Percentiles rank a stretch among this genome's conserved stretches.
Conservation (phyloP, 2,888 invertebrate genomes). For the Lasioglossum pauxillum region DNA sequence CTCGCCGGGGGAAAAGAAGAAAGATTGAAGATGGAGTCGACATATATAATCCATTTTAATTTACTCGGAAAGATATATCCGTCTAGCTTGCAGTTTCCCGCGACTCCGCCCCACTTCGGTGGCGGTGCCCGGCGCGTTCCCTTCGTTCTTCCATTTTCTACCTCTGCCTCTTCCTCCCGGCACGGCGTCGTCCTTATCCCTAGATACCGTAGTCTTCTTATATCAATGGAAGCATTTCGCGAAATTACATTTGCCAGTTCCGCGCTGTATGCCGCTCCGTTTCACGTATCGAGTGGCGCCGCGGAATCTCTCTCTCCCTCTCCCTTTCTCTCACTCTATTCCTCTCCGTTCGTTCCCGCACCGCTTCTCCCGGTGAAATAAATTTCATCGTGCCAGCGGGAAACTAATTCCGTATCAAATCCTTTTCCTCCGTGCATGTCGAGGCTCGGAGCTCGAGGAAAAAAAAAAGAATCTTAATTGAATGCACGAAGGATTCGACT, state of each 20-base stretch:
- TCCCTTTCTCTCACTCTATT: neutral
- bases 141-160: conserved; percentile 55
- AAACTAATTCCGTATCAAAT: conserved; percentile 34
- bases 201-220: conserved; percentile 77
- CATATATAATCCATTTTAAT: conserved; percentile 84
- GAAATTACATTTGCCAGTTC: conserved; percentile 79
- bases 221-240: conserved; percentile 80
- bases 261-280: conserved; percentile 49
- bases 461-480: conserved; percentile 24
- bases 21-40: conserved; percentile 79
- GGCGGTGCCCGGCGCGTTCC: conserved; percentile 29
- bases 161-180: conserved; percentile 45
- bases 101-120: conserved; percentile 59
- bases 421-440: neutral
- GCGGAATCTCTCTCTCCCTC: conserved; percentile 32
- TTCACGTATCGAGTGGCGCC: conserved; percentile 63
- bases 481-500: neutral
- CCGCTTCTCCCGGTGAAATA: conserved; percentile 25
- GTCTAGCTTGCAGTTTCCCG: conserved; percentile 78
- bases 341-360: neutral
- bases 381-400: conserved; percentile 27
- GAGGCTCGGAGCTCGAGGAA: neutral
- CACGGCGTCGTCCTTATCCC: conserved; percentile 59
- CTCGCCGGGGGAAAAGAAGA: conserved; percentile 64
- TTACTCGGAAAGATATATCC: conserved; percentile 80